Base-by-base conservation (phyloP, 1,140 invertebrate genomes). In the Chironomus tepperi region DNA sequence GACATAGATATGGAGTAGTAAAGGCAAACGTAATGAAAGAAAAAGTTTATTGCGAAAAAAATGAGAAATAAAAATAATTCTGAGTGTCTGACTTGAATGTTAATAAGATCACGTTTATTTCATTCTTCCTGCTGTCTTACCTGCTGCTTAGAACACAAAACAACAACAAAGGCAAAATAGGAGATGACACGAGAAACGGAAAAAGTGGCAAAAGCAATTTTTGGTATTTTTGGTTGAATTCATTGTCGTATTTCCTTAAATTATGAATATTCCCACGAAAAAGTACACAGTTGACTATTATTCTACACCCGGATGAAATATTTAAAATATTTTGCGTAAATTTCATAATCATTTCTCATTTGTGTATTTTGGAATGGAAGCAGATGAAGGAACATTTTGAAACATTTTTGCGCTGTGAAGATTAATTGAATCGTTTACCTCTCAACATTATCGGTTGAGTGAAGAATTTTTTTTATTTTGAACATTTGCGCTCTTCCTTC, bases 41-140 rank as follows among this genome's bases (percentile, higher is more conserved):
- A 34, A n/a, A 70, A 70, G 65, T 70, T 70, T 70, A 70, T 70
- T 70, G 65, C 47, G 65, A 70, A 21, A 70, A 70, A 70, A 70
- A 70, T 70, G 65, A 70, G 19, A 19, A 70, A 70, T 70, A 70
- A 70, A 70, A 70, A 70, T 70, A 70, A 70, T 70, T 70, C 18
- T 19, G 18, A 18, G 65, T 10, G 65, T 7, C 65, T 70, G 65
- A 19, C 65, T 70, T 70, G 65, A 70, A 70, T 70, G 15, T 16
- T 70, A 70, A 70, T 70, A 18, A 70, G 65, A 70, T 70, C 65
- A 70, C 65, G 65, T 70, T 18, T 15, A n/a, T 57, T 57, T 47
- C 47, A 15, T n/a, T 57, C 47, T 57, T 57, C 47, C 47, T 18
- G n/a, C 47, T 18, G n/a, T 12, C 16, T 9, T 70, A 70, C 65